A percentile compares a stretch with the other conserved stretches of the same genome.
Conservation (phyloP, 2,113 vertebrate genomes). For the Marcusenius ussheri region DNA sequence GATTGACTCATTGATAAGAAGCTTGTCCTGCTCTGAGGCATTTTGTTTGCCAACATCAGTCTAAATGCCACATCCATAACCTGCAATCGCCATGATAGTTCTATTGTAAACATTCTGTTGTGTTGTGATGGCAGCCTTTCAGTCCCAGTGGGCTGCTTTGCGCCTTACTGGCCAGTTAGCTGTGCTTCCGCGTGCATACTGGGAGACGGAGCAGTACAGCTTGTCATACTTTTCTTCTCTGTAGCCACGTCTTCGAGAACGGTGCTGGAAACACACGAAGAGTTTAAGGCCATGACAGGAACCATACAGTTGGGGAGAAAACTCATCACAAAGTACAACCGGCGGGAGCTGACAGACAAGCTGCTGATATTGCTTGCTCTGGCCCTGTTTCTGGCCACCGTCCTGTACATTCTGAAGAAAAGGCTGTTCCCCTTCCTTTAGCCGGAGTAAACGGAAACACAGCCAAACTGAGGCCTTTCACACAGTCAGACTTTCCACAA, state of each 20-base stretch:
- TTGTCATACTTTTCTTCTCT: constrained; percentile 28
- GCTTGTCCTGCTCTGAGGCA: neutral
- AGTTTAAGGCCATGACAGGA: constrained; percentile 94
- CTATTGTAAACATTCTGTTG: neutral
- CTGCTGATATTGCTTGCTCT: constrained; percentile 91
- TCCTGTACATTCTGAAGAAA: constrained; percentile 95
- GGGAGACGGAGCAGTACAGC: neutral
- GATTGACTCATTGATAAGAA: neutral
- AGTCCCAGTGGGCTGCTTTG: neutral
- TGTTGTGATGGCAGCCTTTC: neutral
- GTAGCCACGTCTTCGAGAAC: constrained; percentile 88
- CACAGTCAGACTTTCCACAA: neutral
- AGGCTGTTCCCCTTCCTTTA: constrained; percentile 88
- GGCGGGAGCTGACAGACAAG: constrained; percentile 89
- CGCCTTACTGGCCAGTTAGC: neutral
- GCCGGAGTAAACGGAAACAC: constrained; percentile 18
- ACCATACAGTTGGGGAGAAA: constrained; percentile 92
- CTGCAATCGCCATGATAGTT: neutral
- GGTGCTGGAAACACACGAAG: constrained; percentile 85
- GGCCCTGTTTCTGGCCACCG: constrained; percentile 87
- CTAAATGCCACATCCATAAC: neutral
- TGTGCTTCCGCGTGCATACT: neutral
- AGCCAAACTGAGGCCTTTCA: neutral
- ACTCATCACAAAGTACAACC: constrained; percentile 96
- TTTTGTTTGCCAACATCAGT: neutral